A percentile compares a stretch with the other conserved stretches of the same genome.
These are phyloP conservation scores for Lipophrys pholis DNA, from an alignment of 2,113 vertebrate species.

Conservation along the genomic window DNA sequence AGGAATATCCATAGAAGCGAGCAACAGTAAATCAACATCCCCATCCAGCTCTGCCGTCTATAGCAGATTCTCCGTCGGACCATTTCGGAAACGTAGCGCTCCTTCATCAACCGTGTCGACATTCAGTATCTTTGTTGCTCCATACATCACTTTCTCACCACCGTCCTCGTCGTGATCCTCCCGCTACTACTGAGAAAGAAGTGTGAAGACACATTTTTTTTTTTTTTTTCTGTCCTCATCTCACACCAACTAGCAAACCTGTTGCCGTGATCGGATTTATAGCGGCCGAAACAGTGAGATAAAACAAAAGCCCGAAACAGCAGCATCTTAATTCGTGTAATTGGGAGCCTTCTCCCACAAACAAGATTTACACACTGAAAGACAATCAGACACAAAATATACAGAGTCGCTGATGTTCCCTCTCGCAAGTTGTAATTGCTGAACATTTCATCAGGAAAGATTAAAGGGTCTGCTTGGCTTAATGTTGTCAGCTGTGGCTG, in stretches of 20 bases:
- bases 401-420: not conserved
- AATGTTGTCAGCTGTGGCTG: not conserved
- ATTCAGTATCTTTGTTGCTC: constrained; percentile 28
- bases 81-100: constrained; percentile 8
- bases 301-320: constrained; percentile 22
- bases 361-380: not conserved
- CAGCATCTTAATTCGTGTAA: constrained; percentile 40
- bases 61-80: constrained; percentile 13
- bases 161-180: not conserved
- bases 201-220: not conserved
- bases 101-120: constrained; percentile 24
- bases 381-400: constrained; percentile 3
- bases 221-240: constrained; percentile 4
- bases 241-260: constrained; percentile 27
- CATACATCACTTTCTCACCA: constrained; percentile 21
- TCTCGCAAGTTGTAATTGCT: constrained; percentile 5
- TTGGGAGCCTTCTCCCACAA: too few species aligned
- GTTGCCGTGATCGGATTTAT: constrained; percentile 32
- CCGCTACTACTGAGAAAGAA: constrained; percentile 1
- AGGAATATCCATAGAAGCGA: constrained; percentile 37
- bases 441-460: constrained; percentile 42
- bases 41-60: constrained; percentile 3
- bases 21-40: constrained; percentile 39
- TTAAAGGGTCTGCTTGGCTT: constrained; percentile 40
- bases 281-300: not conserved